phyloP scores from a whole-genome alignment of 2,888 invertebrate species.

The Tachina lurida region DNA sequence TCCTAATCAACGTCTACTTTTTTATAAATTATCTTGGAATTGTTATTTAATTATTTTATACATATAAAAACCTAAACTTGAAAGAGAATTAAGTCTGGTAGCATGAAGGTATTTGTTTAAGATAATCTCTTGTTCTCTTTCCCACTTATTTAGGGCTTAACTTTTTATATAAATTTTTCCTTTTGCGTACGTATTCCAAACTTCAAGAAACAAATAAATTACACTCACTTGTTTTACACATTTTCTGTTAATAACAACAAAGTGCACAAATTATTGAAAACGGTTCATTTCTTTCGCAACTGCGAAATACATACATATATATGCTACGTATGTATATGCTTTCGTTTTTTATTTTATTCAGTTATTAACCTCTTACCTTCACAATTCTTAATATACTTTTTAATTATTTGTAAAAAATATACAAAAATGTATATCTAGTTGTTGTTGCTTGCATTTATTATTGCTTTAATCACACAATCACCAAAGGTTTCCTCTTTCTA shows the following conservation, averaged over 20 bases:
- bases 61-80: not conserved
- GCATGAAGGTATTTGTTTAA: slow-evolving; percentile 28
- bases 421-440: slow-evolving; percentile 16
- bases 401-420: slow-evolving; percentile 26
- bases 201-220: slow-evolving; percentile 45
- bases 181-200: slow-evolving; percentile 68
- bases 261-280: slow-evolving; percentile 52
- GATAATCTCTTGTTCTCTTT: slow-evolving; percentile 65
- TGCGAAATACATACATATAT: not conserved
- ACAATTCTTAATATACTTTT: slow-evolving; percentile 1
- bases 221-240: slow-evolving; percentile 55
- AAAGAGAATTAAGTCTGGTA: slow-evolving; percentile 46
- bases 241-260: slow-evolving; percentile 56
- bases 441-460: slow-evolving; percentile 50
- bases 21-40: too few relatives aligned
- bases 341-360: not conserved
- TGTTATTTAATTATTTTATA: not conserved
- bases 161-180: slow-evolving; percentile 40
- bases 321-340: not conserved
- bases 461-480: slow-evolving; percentile 60
- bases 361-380: slow-evolving; percentile 39
- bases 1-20: too few relatives aligned
- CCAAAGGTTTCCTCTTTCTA: slow-evolving; percentile 64
- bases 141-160: slow-evolving; percentile 42
- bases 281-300: slow-evolving; percentile 65